These are phyloP conservation scores for Zoanthus sansibaricus DNA, from an alignment of 92 coral and sea anemone genomes.

Conservation along the genomic window DNA sequence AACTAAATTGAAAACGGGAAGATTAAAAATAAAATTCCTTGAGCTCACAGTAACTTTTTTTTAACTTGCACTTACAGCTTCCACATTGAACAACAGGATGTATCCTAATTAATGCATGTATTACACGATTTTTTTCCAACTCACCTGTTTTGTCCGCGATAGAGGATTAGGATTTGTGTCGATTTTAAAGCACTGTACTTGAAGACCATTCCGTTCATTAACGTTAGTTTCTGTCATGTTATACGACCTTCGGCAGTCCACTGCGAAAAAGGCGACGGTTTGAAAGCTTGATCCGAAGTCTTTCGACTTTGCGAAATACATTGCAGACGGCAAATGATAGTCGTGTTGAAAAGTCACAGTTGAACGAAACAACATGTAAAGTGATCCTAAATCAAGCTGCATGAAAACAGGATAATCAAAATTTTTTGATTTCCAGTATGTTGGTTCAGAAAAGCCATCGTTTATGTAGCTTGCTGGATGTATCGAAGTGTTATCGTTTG, in stretches of 20 bases:
- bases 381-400: constrained; percentile 74
- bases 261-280: constrained; percentile 69
- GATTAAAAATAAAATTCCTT: not conserved
- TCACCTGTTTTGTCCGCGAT: constrained; percentile 54
- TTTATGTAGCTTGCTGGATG: constrained; percentile 76
- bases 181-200: constrained; percentile 79
- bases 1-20: not conserved
- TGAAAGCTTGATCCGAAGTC: constrained; percentile 77
- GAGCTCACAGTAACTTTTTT: not conserved
- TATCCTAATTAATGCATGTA: not conserved
- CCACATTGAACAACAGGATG: not conserved
- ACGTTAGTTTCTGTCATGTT: constrained; percentile 72
- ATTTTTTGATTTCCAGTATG: constrained; percentile 94
- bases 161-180: constrained; percentile 48
- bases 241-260: constrained; percentile 75
- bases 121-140: not conserved
- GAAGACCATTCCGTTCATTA: constrained; percentile 69
- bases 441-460: constrained; percentile 50
- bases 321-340: constrained; percentile 79
- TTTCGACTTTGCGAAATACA: constrained; percentile 88
- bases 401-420: constrained; percentile 78
- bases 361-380: constrained; percentile 75
- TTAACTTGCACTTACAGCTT: not conserved
- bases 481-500: constrained; percentile 7
- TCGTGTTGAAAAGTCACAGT: constrained; percentile 77